phyloP scores from a whole-genome alignment of 2,888 invertebrate species.

The Chloroclysta siterata region DNA sequence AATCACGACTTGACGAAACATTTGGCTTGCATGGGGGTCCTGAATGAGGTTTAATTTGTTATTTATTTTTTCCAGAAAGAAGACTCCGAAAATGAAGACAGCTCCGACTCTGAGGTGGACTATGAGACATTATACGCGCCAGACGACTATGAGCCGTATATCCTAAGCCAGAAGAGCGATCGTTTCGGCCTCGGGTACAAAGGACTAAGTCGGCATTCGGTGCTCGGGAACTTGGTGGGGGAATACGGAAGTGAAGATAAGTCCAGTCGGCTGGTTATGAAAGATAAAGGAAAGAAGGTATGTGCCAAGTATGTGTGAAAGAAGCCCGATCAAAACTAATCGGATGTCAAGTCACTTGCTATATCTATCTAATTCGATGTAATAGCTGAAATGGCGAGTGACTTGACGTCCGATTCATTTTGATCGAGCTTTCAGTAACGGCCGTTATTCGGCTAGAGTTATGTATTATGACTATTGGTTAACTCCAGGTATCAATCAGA shows the following conservation, averaged over 20 bases:
- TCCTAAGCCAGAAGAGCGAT: conserved; percentile 91
- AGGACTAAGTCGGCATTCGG: conserved; percentile 88
- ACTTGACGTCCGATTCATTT: too few species aligned
- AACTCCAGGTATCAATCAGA: conserved; percentile 85
- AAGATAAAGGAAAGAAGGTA: conserved; percentile 78
- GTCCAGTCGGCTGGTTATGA: conserved; percentile 71
- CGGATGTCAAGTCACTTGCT: too few species aligned
- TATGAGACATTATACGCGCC: conserved; percentile 89
- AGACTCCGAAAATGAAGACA: conserved; percentile 49
- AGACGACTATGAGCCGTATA: conserved; percentile 91
- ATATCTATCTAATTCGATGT: too few species aligned
- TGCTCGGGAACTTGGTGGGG: conserved; percentile 75
- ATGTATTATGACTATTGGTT: neutral
- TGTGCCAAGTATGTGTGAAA: too few species aligned
- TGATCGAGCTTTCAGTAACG: too few species aligned
- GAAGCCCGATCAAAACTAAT: too few species aligned
- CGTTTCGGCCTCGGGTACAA: conserved; percentile 91
- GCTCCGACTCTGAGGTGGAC: conserved; percentile 81
- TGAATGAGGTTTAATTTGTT: too few species aligned
- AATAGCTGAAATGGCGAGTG: too few species aligned
- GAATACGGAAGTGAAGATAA: conserved; percentile 61
- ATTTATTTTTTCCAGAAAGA: conserved; percentile 45
- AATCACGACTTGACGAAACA: too few species aligned
- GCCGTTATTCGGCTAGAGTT: too few species aligned
- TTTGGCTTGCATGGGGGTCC: too few species aligned